Evolutionary conservation across 1,140 invertebrate genomes (phyloP).

Genomic region (Hormaphis cornu): DNA sequence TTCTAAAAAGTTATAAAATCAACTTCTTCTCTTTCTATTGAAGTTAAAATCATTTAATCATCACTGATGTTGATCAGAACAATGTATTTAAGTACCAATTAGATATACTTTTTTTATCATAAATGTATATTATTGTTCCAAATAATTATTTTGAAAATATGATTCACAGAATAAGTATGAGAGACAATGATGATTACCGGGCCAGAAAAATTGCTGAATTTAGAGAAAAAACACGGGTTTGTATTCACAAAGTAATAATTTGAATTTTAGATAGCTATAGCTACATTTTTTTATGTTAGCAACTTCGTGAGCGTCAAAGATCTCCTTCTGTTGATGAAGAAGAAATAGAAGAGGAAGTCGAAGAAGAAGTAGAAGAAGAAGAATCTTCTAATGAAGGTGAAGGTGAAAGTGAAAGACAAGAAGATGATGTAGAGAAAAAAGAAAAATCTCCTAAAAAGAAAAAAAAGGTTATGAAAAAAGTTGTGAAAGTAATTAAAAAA

Average conservation of each 20-base stretch:
- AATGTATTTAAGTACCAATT: neutral
- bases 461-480: slow-evolving; percentile 17
- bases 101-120: neutral
- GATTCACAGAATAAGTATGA: slow-evolving; percentile 10
- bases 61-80: no score
- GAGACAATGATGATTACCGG: slow-evolving; percentile 18
- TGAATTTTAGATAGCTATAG: neutral
- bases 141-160: neutral
- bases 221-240: slow-evolving; percentile 23
- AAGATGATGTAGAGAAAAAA: neutral
- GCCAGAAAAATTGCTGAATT: slow-evolving; percentile 29
- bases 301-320: slow-evolving; percentile 21
- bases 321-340: slow-evolving; percentile 9
- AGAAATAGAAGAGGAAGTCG: slow-evolving; percentile 32
- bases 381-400: slow-evolving; percentile 18
- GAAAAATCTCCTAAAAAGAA: slow-evolving; percentile 11
- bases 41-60: no score
- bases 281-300: neutral
- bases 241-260: neutral
- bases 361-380: slow-evolving; percentile 32
- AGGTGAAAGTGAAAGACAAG: neutral
- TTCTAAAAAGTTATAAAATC: no score
- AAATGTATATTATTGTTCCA: neutral
- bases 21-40: no score
- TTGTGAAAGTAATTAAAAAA: slow-evolving; percentile 28